Base-by-base conservation (phyloP, 2,797 vertebrate species). In the Poecile montanus region DNA sequence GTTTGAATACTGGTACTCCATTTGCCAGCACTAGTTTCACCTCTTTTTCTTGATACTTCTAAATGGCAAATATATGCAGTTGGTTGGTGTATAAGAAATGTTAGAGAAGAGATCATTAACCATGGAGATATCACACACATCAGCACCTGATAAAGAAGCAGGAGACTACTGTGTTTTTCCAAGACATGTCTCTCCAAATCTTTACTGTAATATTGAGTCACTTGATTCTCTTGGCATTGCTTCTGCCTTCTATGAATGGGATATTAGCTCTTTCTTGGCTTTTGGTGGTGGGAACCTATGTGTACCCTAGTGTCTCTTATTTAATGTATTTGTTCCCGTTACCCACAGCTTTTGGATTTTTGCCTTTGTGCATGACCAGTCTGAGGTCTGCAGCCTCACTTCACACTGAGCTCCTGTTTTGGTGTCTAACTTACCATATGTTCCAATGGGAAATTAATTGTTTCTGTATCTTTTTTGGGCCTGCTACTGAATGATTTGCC, bases 361-460 rank as follows among this genome's bases (percentile, higher is more conserved):
- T 84, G 58, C 62, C 21, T 93, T 90, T 66, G 44, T 0, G 4
- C 9, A 4, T 45, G 70, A 83, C 3, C 1, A 7, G 11, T 47
- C 34, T n/a, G 65, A 92, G 61, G 83, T 80, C 40, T 4, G 4
- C 75, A 57, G 76, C 60, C 50, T 36, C 60, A 23, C 30, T 72
- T 84, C 61, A 66, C 25, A 16, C 66, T 58, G 65, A 88, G 53
- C 22, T 78, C 51, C 76, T 84, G 3, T 72, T 92, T 94, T 90
- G 51, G 25, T 91, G 73, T 86, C 76, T 88, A 65, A 77, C 45
- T 83, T 65, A 57, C 57, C 61, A 42, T 61, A 50, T 72, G 27
- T 81, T 94, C 73, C 79, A 84, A 30, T 56, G 30, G 65, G 56
- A 47, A 94, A 86, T 94, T 96, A 86, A 88, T 91, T 94, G 66